Evolutionary conservation across 1,140 invertebrate species (phyloP).

Genomic region (Tenebrio molitor): DNA sequence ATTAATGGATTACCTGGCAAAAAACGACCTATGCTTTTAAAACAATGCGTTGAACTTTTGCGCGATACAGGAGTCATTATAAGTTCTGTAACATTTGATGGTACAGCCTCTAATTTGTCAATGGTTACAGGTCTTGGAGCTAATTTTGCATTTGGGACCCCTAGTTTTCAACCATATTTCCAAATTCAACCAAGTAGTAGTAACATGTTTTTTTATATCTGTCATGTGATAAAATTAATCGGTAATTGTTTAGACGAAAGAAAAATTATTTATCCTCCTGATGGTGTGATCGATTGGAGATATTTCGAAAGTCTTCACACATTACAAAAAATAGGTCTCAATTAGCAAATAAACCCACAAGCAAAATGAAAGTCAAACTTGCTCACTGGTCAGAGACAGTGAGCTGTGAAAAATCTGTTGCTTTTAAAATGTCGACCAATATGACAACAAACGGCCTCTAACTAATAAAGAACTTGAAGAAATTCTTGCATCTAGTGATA

Average conservation of each 20-base stretch:
- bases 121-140: slow-evolving; percentile 44
- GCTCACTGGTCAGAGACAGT: too few relatives aligned
- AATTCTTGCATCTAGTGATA: too few relatives aligned
- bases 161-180: too few relatives aligned
- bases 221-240: too few relatives aligned
- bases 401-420: too few relatives aligned
- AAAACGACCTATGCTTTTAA: slow-evolving; percentile 45
- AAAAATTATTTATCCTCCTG: neutral
- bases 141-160: slow-evolving; percentile 42
- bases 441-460: too few relatives aligned
- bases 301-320: slow-evolving; percentile 57
- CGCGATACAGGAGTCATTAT: slow-evolving; percentile 29
- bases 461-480: too few relatives aligned
- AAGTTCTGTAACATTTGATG: slow-evolving; percentile 52
- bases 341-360: slow-evolving; percentile 59
- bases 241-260: slow-evolving; percentile 7
- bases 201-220: slow-evolving; percentile 43
- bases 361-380: slow-evolving; percentile 62
- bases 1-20: slow-evolving; percentile 24
- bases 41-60: slow-evolving; percentile 39
- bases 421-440: too few relatives aligned
- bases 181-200: slow-evolving; percentile 35
- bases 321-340: slow-evolving; percentile 59
- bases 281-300: slow-evolving; percentile 55
- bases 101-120: slow-evolving; percentile 36